Evolutionary conservation across 2,113 vertebrate genomes (phyloP), one percentile per base, ranked within the genome.

Genomic region (Sminthopsis crassicaudata): DNA sequence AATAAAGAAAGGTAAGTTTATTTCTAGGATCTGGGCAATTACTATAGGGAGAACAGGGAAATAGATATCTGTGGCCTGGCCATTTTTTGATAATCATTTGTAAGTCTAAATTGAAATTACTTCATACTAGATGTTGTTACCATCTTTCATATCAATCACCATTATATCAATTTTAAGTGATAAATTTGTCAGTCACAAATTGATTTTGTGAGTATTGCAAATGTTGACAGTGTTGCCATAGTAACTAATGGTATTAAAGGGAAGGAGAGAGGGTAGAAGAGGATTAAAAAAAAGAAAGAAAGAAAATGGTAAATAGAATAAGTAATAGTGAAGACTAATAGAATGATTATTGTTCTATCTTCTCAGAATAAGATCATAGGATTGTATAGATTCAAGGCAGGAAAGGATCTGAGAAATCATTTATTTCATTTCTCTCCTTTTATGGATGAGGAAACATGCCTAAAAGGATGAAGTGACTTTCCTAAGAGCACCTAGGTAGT

Each of bases 311-410:
- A 60, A 92, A 25, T 25, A 46, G 48, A 46, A 0, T 11, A 30
- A 19, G 42, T 46, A 84, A 25, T 22, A 22, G 24, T 1, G 50
- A 94, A 95, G 19, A 89, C 26, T 30, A 91, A 42, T 52, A 23
- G 0, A 2, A 2, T 84, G 22, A 46, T 1, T 52, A 50, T 8
- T 3, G 42, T 12, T 6, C 50, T 1, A 25, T 42, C 52, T 25
- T 92, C 51, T 52, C 88, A 54, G 50, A 91, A 8, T 6, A 1
- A 8, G 23, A 76, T 53, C n/a, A 2, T 36, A 42, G 55, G n/a
- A 55, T 46, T 54, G 6, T 0, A 27, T 9, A 51, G 84, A 42
- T 48, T 9, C 53, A 67, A n/a, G 67, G 19, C 22, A 0, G 10
- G 30, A 50, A 76, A 53, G 46, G 0, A 46, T 23, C 11, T 93